Conservation (phyloP, 2,113 vertebrate genomes). For the Podarcis cretensis region DNA sequence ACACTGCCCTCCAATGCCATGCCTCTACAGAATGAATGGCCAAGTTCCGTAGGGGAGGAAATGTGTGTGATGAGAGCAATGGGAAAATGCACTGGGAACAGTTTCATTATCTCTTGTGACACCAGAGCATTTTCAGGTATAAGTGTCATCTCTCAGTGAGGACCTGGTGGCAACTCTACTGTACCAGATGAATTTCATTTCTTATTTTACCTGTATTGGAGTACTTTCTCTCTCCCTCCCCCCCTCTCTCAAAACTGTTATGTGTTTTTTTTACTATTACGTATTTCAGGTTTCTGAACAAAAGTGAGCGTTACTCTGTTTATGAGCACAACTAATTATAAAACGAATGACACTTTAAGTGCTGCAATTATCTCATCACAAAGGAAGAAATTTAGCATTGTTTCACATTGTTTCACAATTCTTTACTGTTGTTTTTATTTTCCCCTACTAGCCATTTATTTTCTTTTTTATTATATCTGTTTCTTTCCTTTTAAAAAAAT, state of each 20-base stretch:
- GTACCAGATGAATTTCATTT: neutral
- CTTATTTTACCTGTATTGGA: neutral
- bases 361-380: conserved; percentile 6
- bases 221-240: conserved; percentile 3
- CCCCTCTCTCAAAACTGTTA: no score
- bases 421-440: neutral
- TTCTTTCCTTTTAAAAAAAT: neutral
- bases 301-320: neutral
- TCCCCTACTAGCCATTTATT: neutral
- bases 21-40: no score
- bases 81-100: neutral
- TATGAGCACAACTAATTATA: conserved; percentile 18
- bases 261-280: neutral
- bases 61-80: no score
- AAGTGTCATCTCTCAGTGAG: neutral
- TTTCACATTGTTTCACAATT: neutral
- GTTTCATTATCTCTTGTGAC: no score
- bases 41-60: no score
- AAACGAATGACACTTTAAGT: conserved; percentile 36
- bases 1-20: no score
- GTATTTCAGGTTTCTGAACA: neutral
- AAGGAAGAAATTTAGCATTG: neutral
- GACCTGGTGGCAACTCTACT: neutral
- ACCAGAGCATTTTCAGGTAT: neutral
- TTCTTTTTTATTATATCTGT: neutral